Evolutionary conservation across 2,888 invertebrate genomes (phyloP), one percentile per base, ranked within the genome.

Genomic region (Zele albiditarsus): DNA sequence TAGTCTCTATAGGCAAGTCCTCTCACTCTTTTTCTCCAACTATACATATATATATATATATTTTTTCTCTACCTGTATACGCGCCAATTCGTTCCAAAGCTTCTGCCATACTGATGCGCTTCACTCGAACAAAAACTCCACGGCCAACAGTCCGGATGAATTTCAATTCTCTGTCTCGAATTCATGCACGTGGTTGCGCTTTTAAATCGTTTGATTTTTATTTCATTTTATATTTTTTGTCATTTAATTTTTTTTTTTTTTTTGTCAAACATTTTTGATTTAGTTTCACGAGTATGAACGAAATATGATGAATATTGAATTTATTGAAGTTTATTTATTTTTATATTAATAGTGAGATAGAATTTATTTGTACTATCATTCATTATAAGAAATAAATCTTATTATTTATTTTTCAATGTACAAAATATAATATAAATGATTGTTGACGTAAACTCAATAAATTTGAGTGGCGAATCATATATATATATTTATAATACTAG

Each of bases 381-480:
- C 10, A 12, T 12, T 38, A 38, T 38, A 38, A 38, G 38, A 38
- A 38, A 8, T 4, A 38, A 38, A 38, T 38, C 38, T 38, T 38
- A 38, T 38, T 38, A 31, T 38, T 12, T 12, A 0, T 38, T 38
- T 38, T 2, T 38, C 5, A 38, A 38, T 38, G 12, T 31, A 16
- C 33, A 62, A 49, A 53, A 20, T 42, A 68, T 68, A 75, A 76
- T 74, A 79, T 79, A 76, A 79, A 79, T 79, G 72, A 79, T 79
- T 76, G 79, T 76, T 75, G 67, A 66, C 42, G 42, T 70, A 28
- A 67, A 66, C 6, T 73, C 72, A 74, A 79, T 79, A 75, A 79
- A 77, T 79, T 66, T 33, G 28, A 16, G 28, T 20, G n/a, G 53
- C 6, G n/a, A 20, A 53, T 0, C 8, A 53, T 8, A 6, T 53